Base-by-base conservation (phyloP, 2,113 vertebrate genomes). In the Zosterops borbonicus region DNA sequence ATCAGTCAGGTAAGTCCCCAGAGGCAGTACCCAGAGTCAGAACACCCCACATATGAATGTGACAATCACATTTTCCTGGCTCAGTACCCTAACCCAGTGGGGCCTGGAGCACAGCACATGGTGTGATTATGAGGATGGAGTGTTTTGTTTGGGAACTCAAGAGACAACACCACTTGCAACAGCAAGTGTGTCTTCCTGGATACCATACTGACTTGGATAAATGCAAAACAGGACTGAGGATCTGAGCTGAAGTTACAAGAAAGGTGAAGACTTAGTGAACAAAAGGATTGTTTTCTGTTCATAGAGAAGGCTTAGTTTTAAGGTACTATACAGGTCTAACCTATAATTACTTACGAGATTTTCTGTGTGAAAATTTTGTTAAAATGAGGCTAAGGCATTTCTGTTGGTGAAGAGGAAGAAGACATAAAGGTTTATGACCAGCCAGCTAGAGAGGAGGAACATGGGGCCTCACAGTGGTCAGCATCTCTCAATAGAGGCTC, bases 381-480 rank as follows among this genome's bases (percentile, higher is more conserved):
- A 28, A 77, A 33, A 67, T 75, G 17, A 70, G 22, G 9, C 9
- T 68, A 22, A 37, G 24, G 14, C 4, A 42, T 86, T 83, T 81
- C 24, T 91, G 6, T 14, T 73, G 14, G 8, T 64, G 37, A 80
- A 44, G 35, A 64, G 35, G 22, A 88, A 49, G 37, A 76, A 11
- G 31, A 7, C 39, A 44, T 35, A 55, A 55, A 60, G 15, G 5
- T 52, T 69, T 59, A 13, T 33, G 46, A 44, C 24, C 0, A 0
- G 12, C 27, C 12, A 84, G 9, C 7, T 44, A 18, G 21, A 14
- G 9, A 74, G 41, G 28, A 69, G 46, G 8, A 78, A 6, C 24
- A 19, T 21, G 37, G 37, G 21, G 3, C 27, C 14, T 53, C 17
- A 9, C 7, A 44, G 52, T 23, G 27, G 13, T n/a, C 50, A 65